Evolutionary conservation across 2,888 invertebrate species (phyloP), one percentile per base, ranked within the genome.

Genomic region (Caenorhabditis uteleia): DNA sequence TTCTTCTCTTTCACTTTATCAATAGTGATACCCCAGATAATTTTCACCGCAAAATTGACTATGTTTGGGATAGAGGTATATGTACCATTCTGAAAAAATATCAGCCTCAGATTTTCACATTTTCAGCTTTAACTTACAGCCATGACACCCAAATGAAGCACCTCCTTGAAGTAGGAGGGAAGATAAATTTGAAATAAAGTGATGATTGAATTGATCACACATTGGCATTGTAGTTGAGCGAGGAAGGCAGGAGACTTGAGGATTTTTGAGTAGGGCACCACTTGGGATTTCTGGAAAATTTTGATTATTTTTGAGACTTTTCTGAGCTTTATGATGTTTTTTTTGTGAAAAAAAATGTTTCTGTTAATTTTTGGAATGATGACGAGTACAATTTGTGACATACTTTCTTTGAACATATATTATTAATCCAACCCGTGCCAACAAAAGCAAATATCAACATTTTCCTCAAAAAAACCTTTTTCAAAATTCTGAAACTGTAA

Each of bases 131-230:
- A 34, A 45, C 67, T 45, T n/a, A 73, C 73, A 25, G 55, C 50
- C 21, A 73, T 61, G 3, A 73, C 67, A 23, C 68, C 65, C 42
- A 73, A 53, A 42, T 59, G 53, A n/a, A 73, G 66, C 14, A 73
- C 70, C 31, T 80, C 77, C 42, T 77, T 75, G 48, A 78, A 64
- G 40, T 77, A 80, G 14, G 70, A 60, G 2, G 80, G 80, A 4
- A 80, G 58, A 45, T 74, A 80, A 20, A 69, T 62, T 57, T 70
- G 70, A 14, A 78, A 57, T 16, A 80, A 57, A 5, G 75, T 68
- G 25, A 68, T 67, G 7, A 74, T 64, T 20, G 69, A 68, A 40
- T 77, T 70, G 43, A 75, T 65, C 6, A 69, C 58, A 27, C 70
- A 70, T 34, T 70, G 68, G 31, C 65, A 70, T 12, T 66, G 51